Evolutionary conservation across 2,888 invertebrate species (phyloP), one percentile per base, ranked within the genome.

Genomic region (Polylopha cassiicola): DNA sequence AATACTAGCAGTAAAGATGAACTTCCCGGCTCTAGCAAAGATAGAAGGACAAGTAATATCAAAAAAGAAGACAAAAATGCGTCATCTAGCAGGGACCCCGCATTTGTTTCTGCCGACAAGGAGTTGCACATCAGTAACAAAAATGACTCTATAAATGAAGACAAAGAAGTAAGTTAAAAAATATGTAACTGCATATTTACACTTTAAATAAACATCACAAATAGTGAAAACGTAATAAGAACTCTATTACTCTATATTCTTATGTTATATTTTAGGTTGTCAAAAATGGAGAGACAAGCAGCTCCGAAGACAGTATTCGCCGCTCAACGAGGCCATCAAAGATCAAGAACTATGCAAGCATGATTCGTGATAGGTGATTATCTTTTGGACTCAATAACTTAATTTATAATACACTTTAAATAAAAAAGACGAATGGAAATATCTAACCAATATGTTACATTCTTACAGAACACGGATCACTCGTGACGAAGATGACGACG

Each of bases 261-360:
- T 26, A 26, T 4, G 8, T 7, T 20, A 9, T 26, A 10, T 63
- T 64, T 18, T 58, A 82, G 81, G 61, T 29, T 41, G 47, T 74
- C 2, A 81, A 79, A 48, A 82, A 81, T 43, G 80, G 77, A 15
- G 76, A 73, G 0, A 71, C 66, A 43, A 54, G 23, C 22, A 45
- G 36, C 14, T 20, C 58, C 1, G 82, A 81, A 16, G 79, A 79
- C 3, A 57, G 58, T 1, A 63, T 87, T 2, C 76, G 88, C 7
- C 71, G 88, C 1, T 87, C 88, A 0, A 76, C 81, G 13, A 68
- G 88, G 11, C 78, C 80, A 1, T 78, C 76, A 0, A 88, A 87
- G 58, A 77, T 87, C 4, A 88, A 85, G 58, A 86, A 87, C 53
- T 89, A 88, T 51, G 87, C 88, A 1, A 87, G 87, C 56, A 87